Conservation (phyloP, 2,888 invertebrate species). For the Nineta flava region DNA sequence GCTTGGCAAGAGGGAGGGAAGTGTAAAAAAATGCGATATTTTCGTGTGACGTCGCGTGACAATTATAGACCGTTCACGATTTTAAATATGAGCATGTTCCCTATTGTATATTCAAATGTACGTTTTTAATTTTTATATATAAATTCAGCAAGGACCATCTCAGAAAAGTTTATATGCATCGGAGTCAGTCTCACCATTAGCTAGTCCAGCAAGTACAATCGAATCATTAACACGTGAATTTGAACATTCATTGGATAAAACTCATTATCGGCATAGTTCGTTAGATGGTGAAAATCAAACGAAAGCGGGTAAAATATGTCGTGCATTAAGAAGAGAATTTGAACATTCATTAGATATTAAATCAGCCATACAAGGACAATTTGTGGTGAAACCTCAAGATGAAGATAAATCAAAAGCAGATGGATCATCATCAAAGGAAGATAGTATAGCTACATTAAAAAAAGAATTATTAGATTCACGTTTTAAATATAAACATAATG, state of each 20-base stretch:
- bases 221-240: constrained; percentile 67
- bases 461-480: constrained; percentile 29
- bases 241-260: constrained; percentile 50
- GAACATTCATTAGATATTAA: constrained; percentile 22
- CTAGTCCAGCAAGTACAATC: constrained; percentile 64
- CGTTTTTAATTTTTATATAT: too few relatives aligned
- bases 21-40: too few relatives aligned
- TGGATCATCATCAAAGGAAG: constrained; percentile 33
- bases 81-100: too few relatives aligned
- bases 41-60: too few relatives aligned
- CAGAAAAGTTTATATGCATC: too few relatives aligned
- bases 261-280: background rate
- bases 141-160: too few relatives aligned
- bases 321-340: constrained; percentile 7
- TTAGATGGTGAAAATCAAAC: constrained; percentile 17
- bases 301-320: constrained; percentile 6
- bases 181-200: constrained; percentile 23
- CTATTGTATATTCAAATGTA: too few relatives aligned
- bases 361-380: constrained; percentile 33
- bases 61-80: too few relatives aligned
- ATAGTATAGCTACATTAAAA: constrained; percentile 38
- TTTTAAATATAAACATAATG: constrained; percentile 25
- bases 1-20: too few relatives aligned
- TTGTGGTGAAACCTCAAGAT: constrained; percentile 45
- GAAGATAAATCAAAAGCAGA: constrained; percentile 49